Base-by-base conservation (phyloP, 2,888 invertebrate species). In the Andrena hattorfiana region DNA sequence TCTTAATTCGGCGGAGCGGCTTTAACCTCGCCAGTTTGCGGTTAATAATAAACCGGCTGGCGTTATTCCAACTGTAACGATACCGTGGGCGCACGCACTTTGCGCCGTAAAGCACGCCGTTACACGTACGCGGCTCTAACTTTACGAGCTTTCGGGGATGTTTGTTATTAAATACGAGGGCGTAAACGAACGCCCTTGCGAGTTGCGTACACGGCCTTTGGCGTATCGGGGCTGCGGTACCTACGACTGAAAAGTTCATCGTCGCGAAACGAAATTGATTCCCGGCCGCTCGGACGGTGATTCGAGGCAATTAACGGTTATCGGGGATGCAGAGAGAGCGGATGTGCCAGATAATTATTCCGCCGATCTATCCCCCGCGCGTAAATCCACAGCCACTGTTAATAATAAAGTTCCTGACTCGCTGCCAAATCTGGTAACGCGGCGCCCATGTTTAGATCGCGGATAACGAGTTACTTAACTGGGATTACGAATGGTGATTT, bases 31-130 rank as follows among this genome's bases (percentile, higher is more conserved):
- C 69, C 77, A 72, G 86, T 86, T 81, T 77, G 83, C 84, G 86
- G 86, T 86, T 86, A 86, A 86, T 86, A 86, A 86, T 86, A 86
- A 86, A 84, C 73, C 79, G 67, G 26, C 51, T 84, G 86, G 86
- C 84, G 60, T 76, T 67, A 73, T 79, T 86, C 86, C 86, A 86
- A 81, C 67, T 78, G 81, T 80, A 71, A 84, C 80, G 84, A 69
- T 84, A 71, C 59, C 68, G 49, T 81, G 49, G 59, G 49, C 56
- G 77, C 75, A 84, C 83, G 83, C 84, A 84, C 56, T 79, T 60
- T 56, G 23, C 35, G 42, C 62, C 79, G 79, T 84, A 83, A 84
- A 83, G 69, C 66, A 69, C 26, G 4, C 66, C 71, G 32, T 76
- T 84, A 76, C 84, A 75, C 68, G 59, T 42, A 48, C 64, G 23